Evolutionary conservation across 2,888 invertebrate genomes (phyloP).

Genomic region (Mycogona germanica): DNA sequence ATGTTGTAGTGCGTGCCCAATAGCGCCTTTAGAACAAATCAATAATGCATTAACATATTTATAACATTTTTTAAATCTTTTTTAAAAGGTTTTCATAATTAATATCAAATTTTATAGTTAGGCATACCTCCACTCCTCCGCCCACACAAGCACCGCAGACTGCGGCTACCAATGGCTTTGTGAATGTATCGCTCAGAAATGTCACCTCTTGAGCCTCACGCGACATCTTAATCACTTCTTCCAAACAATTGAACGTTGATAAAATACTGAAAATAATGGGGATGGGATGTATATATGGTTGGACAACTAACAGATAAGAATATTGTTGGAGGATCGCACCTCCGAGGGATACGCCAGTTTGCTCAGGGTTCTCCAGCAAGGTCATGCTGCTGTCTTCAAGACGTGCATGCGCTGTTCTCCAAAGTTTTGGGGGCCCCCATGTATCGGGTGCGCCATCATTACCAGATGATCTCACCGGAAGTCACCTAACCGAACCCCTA

Average conservation of each 20-base stretch:
- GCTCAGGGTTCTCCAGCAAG: no score
- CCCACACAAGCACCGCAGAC: constrained; percentile 93
- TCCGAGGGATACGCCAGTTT: no score
- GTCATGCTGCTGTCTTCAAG: no score
- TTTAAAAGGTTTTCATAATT: no score
- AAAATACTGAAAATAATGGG: constrained; percentile 35
- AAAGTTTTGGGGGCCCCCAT: no score
- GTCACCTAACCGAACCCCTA: no score
- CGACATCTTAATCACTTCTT: constrained; percentile 60
- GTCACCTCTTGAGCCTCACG: constrained; percentile 71
- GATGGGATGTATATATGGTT: neutral
- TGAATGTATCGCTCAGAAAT: constrained; percentile 59
- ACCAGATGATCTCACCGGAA: no score
- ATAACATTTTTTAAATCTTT: no score
- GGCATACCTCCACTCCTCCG: constrained; percentile 90
- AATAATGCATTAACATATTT: neutral
- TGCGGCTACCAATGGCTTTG: constrained; percentile 89
- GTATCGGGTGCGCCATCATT: no score
- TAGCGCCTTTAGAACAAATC: neutral
- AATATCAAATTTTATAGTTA: constrained; percentile 12
- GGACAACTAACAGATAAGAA: neutral
- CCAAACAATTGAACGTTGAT: constrained; percentile 52
- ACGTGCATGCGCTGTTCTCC: no score
- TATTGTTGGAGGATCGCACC: neutral
- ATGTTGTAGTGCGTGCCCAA: constrained; percentile 63